These are phyloP conservation scores for Atlantisia rogersi DNA, from an alignment of 2,113 vertebrate genomes.

Conservation along the genomic window DNA sequence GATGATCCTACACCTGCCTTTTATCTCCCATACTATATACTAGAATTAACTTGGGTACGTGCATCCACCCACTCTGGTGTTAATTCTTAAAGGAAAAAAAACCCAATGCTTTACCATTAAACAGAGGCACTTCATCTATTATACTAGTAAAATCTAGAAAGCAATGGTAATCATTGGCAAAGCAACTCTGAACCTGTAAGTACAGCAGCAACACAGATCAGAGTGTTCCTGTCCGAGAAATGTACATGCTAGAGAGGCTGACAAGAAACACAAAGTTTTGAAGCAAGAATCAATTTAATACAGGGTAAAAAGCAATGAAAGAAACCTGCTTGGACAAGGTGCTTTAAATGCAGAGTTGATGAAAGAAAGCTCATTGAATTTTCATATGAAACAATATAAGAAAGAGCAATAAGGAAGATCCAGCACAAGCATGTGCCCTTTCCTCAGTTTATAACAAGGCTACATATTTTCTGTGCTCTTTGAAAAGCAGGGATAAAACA, in stretches of 20 bases:
- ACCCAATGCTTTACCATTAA: background rate
- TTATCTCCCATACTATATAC: background rate
- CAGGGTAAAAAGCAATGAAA: background rate
- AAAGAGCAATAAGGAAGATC: background rate
- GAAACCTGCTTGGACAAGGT: background rate
- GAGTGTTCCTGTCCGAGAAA: background rate
- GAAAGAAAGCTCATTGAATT: background rate
- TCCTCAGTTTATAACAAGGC: background rate
- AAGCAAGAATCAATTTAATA: background rate
- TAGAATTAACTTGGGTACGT: background rate
- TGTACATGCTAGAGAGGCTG: background rate
- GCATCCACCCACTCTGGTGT: background rate
- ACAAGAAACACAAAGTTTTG: background rate
- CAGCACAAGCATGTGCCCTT: background rate
- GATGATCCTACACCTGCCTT: background rate
- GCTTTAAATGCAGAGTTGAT: background rate
- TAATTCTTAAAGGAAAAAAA: background rate
- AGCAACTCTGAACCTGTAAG: background rate
- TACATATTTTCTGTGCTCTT: background rate
- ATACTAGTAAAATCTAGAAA: background rate
- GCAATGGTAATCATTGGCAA: background rate
- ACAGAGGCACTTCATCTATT: background rate
- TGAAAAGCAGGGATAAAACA: background rate
- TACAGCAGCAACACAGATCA: background rate
- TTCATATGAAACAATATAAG: background rate